Conservation (phyloP, 2,113 vertebrate genomes). For the Plotosus lineatus region DNA sequence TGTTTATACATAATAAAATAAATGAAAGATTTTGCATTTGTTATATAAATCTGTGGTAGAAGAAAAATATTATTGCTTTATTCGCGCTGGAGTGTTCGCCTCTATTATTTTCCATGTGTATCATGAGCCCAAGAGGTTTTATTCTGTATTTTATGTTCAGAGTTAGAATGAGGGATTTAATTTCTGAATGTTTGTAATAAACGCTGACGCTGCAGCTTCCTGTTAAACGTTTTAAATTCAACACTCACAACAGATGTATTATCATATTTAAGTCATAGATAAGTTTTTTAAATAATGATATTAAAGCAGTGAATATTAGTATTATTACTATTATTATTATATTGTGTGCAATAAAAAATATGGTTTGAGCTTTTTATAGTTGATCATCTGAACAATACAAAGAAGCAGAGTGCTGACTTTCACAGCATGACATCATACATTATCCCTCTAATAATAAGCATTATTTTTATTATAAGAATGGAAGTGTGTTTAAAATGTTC, state of each 20-base stretch:
- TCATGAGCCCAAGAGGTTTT: background rate
- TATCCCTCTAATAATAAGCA: too few relatives aligned
- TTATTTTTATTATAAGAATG: too few relatives aligned
- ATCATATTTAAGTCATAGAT: background rate
- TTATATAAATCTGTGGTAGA: background rate
- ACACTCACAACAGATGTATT: too few relatives aligned
- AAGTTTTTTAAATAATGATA: background rate
- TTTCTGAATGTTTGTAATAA: background rate
- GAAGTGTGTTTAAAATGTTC: background rate
- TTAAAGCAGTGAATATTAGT: background rate
- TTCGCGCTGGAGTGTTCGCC: background rate
- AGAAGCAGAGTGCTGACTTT: background rate
- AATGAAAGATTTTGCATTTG: background rate
- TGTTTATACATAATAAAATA: too few relatives aligned
- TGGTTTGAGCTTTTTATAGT: background rate
- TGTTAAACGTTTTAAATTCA: background rate
- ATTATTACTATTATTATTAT: too few relatives aligned
- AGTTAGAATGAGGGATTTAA: background rate
- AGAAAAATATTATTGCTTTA: background rate
- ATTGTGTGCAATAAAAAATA: too few relatives aligned
- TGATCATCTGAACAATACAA: background rate
- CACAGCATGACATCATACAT: conserved; percentile 21
- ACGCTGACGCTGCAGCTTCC: background rate
- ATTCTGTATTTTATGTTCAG: background rate
- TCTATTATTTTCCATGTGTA: background rate